These are phyloP conservation scores for Microplitis demolitor DNA, from an alignment of 1,140 invertebrate genomes.

Conservation along the genomic window DNA sequence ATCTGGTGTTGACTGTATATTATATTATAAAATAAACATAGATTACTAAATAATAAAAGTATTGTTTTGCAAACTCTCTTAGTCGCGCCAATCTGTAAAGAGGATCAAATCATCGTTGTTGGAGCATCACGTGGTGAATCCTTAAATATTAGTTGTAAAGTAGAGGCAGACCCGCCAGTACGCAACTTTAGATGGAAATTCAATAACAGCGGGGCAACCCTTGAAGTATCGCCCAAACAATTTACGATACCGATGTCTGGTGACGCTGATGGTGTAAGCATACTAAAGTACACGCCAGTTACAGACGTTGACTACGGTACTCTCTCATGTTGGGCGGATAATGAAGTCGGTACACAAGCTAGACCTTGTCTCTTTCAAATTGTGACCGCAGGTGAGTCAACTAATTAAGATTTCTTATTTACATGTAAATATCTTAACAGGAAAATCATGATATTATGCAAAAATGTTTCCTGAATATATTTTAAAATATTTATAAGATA, in stretches of 20 bases:
- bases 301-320: slow-evolving; percentile 74
- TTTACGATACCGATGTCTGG: slow-evolving; percentile 61
- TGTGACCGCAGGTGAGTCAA: slow-evolving; percentile 70
- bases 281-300: slow-evolving; percentile 62
- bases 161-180: slow-evolving; percentile 85
- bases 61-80: slow-evolving; percentile 12
- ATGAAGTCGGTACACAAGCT: slow-evolving; percentile 75
- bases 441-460: too few species aligned
- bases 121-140: slow-evolving; percentile 83
- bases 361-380: slow-evolving; percentile 82
- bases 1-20: too few species aligned
- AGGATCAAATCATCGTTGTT: slow-evolving; percentile 76
- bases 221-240: slow-evolving; percentile 75
- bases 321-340: slow-evolving; percentile 77
- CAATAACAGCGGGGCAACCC: slow-evolving; percentile 84
- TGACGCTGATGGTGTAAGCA: slow-evolving; percentile 58
- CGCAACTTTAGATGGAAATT: slow-evolving; percentile 88
- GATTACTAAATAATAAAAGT: too few species aligned
- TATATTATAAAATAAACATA: too few species aligned
- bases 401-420: not conserved
- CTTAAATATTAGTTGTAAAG: slow-evolving; percentile 81
- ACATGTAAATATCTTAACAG: not conserved
- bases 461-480: too few species aligned
- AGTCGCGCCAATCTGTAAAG: slow-evolving; percentile 83
- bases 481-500: too few species aligned